A percentile compares a stretch with the other conserved stretches of the same genome.
phyloP scores from a whole-genome alignment of 2,797 vertebrate species.

The Falco columbarius region DNA sequence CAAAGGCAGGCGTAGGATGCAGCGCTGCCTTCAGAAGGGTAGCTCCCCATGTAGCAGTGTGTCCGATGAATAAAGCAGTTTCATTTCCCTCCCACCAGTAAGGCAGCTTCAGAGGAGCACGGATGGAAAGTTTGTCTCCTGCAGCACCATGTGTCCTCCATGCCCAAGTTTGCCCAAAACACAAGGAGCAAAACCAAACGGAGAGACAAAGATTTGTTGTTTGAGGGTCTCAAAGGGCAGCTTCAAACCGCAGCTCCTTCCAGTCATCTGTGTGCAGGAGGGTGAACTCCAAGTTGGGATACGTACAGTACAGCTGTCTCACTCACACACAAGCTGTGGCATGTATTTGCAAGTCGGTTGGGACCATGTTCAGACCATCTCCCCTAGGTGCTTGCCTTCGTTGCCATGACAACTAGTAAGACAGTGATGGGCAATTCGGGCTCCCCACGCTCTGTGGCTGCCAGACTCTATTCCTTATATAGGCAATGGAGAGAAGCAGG shows the following conservation, averaged over 20 bases:
- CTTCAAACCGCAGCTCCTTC: neutral
- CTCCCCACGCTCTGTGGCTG: constrained; percentile 38
- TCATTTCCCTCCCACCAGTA: neutral
- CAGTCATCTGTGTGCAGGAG: neutral
- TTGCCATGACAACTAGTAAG: constrained; percentile 50
- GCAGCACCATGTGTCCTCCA: neutral
- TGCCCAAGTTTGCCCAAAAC: neutral
- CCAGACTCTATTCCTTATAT: constrained; percentile 61
- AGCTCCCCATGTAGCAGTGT: neutral
- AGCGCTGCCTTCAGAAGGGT: neutral
- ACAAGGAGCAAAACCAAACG: neutral
- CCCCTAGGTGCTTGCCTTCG: constrained; percentile 5
- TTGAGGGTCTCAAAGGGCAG: neutral
- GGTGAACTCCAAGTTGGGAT: neutral
- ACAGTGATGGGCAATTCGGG: constrained; percentile 45
- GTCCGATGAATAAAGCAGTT: neutral
- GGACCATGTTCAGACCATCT: constrained; percentile 31
- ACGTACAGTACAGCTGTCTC: neutral
- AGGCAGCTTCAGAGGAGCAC: neutral
- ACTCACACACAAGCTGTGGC: neutral
- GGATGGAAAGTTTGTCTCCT: neutral
- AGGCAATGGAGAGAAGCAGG: constrained; percentile 38
- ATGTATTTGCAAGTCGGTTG: neutral
- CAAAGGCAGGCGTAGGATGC: neutral
- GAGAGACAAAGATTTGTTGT: neutral